phyloP scores from a whole-genome alignment of 2,797 vertebrate genomes.

The Discoglossus pictus region DNA sequence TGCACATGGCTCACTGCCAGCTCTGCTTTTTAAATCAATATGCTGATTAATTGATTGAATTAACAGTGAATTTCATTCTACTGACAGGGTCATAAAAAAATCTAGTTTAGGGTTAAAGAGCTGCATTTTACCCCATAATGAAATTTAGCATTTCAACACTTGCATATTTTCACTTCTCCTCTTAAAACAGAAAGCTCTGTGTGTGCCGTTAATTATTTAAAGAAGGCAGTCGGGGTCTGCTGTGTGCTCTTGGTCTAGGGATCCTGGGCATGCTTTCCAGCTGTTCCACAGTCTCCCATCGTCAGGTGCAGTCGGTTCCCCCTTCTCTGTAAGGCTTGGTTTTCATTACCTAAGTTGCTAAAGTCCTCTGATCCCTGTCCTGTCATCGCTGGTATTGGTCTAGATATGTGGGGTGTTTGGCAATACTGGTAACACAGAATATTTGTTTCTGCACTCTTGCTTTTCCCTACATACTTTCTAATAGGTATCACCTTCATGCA shows the following conservation, averaged over 20 bases:
- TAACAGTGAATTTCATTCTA: constrained; percentile 75
- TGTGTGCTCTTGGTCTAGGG: constrained; percentile 43
- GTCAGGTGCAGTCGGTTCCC: constrained; percentile 62
- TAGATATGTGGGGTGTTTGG: constrained; percentile 34
- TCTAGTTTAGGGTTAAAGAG: constrained; percentile 60
- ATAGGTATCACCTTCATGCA: constrained; percentile 57
- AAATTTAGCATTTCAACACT: constrained; percentile 67
- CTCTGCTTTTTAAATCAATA: constrained; percentile 77
- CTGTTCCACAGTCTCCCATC: constrained; percentile 59
- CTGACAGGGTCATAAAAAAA: constrained; percentile 68
- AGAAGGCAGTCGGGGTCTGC: constrained; percentile 15
- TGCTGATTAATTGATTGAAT: constrained; percentile 86
- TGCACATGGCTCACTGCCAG: constrained; percentile 70
- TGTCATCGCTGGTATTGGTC: constrained; percentile 68
- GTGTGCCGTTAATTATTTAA: constrained; percentile 55
- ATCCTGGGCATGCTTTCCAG: constrained; percentile 60
- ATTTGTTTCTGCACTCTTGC: constrained; percentile 59
- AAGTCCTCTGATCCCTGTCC: constrained; percentile 65
- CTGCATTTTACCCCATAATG: constrained; percentile 57
- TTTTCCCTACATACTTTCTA: constrained; percentile 46
- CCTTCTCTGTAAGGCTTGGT: constrained; percentile 21
- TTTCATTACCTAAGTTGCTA: constrained; percentile 69
- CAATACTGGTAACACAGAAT: constrained; percentile 59
- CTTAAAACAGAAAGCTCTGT: constrained; percentile 35
- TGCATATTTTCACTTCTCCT: constrained; percentile 52